Base-by-base conservation (phyloP, 2,888 invertebrate species). In the Drosophila anceps region DNA sequence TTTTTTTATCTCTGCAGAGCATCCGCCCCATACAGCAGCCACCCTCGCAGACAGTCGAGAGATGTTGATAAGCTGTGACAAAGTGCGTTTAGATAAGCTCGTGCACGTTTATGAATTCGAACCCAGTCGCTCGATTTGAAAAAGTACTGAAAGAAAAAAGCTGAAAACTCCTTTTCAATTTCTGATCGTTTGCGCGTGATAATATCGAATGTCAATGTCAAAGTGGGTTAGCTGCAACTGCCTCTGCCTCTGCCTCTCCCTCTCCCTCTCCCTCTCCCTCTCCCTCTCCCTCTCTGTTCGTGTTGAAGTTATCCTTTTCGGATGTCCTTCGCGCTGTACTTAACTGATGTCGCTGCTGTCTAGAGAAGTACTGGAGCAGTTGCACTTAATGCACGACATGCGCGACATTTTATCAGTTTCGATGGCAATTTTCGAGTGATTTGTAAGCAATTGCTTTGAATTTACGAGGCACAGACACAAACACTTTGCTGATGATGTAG, bases 51-150 rank as follows among this genome's bases (percentile, higher is more conserved):
- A 33, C 57, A 59, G 67, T 59, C 41, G 53, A 46, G 59, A 78
- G 81, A 84, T 90, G 83, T 63, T 91, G 89, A 89, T 89, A 89
- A 91, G 91, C 90, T 79, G 84, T 82, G 90, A 82, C 90, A 81
- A 89, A 90, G 81, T 90, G 83, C 76, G 68, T 77, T 81, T 76
- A 78, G 72, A 81, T 82, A 79, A 79, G 72, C 61, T 35, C 15
- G 35, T 51, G 55, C 67, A 71, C 66, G 67, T 59, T 54, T 70
- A 62, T 62, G 50, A 63, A 69, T 59, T 61, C 69, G 50, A 51
- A 68, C 39, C 59, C 63, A 46, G 63, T 70, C 73, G 69, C 66
- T 69, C 54, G 57, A 51, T 71, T 48, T 66, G 24, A 41, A 18
- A 39, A 27, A 41, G 54, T 59, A 54, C 65, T 73, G 69, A 68